Percentiles rank a stretch among this genome's conserved stretches.
phyloP scores from a whole-genome alignment of 2,797 vertebrate species.

The Phrynocephalus vlangalii region DNA sequence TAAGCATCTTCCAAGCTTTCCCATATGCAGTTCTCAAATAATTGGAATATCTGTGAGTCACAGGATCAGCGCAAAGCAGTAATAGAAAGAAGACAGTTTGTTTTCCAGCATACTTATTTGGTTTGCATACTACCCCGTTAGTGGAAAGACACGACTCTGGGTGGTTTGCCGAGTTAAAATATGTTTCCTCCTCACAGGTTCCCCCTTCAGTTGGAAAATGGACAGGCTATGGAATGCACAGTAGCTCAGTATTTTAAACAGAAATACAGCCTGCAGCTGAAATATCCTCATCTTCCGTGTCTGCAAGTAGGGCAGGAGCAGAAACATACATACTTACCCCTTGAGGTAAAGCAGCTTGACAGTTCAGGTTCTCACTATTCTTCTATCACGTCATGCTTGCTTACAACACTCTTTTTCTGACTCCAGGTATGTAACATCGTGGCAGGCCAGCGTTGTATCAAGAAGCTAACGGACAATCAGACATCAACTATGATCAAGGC shows the following conservation, averaged over 20 bases:
- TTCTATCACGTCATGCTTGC: accelerated
- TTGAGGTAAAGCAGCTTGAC: conserved; percentile 85
- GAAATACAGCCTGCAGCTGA: conserved; percentile 97
- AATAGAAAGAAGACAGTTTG: no score
- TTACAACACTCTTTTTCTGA: conserved; percentile 30
- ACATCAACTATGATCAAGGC: conserved; percentile 99
- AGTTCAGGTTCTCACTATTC: conserved; percentile 1
- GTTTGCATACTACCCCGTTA: no score
- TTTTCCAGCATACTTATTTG: no score
- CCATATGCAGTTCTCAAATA: neutral
- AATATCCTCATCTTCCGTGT: conserved; percentile 97
- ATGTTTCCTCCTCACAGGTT: conserved; percentile 82
- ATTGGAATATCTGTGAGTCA: no score
- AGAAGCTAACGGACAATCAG: conserved; percentile 98
- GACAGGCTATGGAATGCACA: conserved; percentile 99
- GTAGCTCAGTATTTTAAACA: conserved; percentile 99
- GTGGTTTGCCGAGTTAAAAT: neutral
- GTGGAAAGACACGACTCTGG: no score
- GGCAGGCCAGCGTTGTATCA: conserved; percentile 96
- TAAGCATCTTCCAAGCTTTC: neutral
- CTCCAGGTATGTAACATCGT: conserved; percentile 96
- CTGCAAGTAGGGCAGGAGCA: conserved; percentile 98
- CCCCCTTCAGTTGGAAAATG: conserved; percentile 97
- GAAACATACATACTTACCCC: conserved; percentile 98
- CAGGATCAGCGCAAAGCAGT: no score